A percentile compares a stretch with the other conserved stretches of the same genome.
phyloP scores from a whole-genome alignment of 2,113 vertebrate species.

The Felis catus region F.catus_Fca126_mat1.0 CM031417.1:138218501-138219000 shows the following conservation, averaged over 20 bases:
- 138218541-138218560: not conserved
- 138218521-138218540: not conserved
- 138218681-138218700: not conserved
- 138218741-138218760: not conserved
- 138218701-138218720: not conserved
- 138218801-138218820: not conserved
- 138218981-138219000: not conserved
- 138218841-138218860: not conserved
- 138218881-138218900: not conserved
- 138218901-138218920: not conserved
- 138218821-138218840: not conserved
- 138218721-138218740: not conserved
- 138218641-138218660: not conserved
- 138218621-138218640: not conserved
- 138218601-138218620: not conserved
- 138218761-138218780: not conserved
- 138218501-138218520: not conserved
- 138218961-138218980: not conserved
- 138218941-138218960: rapidly evolving
- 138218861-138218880: not conserved
- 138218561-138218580: not conserved
- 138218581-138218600: not conserved
- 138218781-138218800: not conserved
- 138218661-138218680: not conserved
- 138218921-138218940: not conserved